Evolutionary conservation across 2,797 vertebrate genomes (phyloP).

Genomic region (Hapalemur alaotrensis): DNA sequence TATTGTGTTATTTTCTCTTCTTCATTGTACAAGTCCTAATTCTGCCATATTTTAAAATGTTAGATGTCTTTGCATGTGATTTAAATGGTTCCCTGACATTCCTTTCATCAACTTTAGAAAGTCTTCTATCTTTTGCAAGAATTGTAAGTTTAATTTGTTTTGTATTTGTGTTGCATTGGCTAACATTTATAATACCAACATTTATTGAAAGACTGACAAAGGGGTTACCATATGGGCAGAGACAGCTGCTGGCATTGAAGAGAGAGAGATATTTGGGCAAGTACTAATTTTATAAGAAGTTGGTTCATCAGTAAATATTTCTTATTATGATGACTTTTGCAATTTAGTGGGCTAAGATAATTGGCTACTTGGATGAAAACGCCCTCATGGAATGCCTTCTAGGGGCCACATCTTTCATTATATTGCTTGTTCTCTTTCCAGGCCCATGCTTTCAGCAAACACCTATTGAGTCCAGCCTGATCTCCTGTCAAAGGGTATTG

Average conservation of each 20-base stretch:
- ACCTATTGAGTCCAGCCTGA: neutral
- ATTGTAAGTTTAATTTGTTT: neutral
- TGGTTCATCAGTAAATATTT: neutral
- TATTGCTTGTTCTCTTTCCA: neutral
- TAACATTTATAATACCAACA: neutral
- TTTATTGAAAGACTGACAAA: neutral
- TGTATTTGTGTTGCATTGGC: neutral
- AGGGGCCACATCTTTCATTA: neutral
- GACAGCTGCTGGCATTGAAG: neutral
- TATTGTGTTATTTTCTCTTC: neutral
- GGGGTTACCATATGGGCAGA: neutral
- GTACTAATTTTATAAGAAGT: neutral
- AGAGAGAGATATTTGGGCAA: neutral
- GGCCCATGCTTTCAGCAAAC: neutral
- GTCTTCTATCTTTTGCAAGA: neutral
- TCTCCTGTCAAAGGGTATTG: neutral
- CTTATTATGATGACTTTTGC: neutral
- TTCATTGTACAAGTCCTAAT: neutral
- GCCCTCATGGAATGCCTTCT: neutral
- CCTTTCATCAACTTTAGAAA: neutral
- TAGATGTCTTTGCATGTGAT: neutral
- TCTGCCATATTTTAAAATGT: neutral
- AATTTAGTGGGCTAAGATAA: neutral
- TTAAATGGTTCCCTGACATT: neutral
- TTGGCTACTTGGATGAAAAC: neutral